Percentiles rank a stretch among this genome's conserved stretches.
Evolutionary conservation across 1,140 invertebrate genomes (phyloP).

Genomic region (Philopotamus ludificatus): DNA sequence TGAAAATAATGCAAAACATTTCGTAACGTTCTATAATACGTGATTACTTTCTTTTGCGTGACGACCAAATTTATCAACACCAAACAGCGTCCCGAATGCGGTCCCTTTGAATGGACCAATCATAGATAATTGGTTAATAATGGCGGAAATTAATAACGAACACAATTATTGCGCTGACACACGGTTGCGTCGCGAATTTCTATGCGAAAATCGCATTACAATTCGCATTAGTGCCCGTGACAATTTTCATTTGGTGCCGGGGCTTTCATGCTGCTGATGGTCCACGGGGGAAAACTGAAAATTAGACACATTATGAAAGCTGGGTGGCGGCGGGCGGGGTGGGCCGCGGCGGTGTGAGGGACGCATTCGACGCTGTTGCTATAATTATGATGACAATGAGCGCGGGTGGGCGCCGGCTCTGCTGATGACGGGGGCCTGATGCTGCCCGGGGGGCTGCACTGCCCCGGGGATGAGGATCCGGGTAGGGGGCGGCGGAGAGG

Average conservation of each 20-base stretch:
- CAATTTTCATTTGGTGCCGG: conserved; percentile 34
- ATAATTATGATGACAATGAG: conserved; percentile 39
- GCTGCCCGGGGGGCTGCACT: conserved; percentile 1
- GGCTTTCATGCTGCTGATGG: conserved; percentile 24
- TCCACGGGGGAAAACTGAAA: conserved; percentile 35
- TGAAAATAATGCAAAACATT: too few relatives aligned
- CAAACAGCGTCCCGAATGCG: too few relatives aligned
- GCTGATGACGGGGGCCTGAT: conserved; percentile 22
- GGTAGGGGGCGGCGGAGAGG: not conserved
- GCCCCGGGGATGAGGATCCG: not conserved
- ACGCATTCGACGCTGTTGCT: conserved; percentile 20
- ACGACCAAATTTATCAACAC: too few relatives aligned
- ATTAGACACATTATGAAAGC: conserved; percentile 38
- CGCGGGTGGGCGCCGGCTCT: conserved; percentile 20
- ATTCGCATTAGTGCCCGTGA: conserved; percentile 7
- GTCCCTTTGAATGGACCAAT: too few relatives aligned
- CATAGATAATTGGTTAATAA: too few relatives aligned
- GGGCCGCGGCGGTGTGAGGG: not conserved
- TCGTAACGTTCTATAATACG: too few relatives aligned
- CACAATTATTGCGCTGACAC: too few relatives aligned
- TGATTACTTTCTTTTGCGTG: too few relatives aligned
- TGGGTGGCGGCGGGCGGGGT: not conserved
- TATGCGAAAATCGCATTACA: not conserved
- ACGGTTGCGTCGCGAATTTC: too few relatives aligned
- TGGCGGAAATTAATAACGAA: too few relatives aligned